phyloP scores from a whole-genome alignment of 2,888 invertebrate genomes.

The Tetranychus piercei region DNA sequence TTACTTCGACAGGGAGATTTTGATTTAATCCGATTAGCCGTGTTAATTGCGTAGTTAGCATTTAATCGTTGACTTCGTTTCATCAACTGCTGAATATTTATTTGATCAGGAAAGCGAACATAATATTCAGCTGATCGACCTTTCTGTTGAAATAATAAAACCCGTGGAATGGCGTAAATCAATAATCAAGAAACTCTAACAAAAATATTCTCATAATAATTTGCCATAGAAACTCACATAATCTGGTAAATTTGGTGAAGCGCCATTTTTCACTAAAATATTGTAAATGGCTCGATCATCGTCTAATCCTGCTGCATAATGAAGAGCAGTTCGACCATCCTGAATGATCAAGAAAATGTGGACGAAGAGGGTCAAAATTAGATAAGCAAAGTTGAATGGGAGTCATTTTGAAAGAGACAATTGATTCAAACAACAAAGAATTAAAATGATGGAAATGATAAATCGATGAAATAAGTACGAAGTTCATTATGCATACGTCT shows the following conservation, averaged over 20 bases:
- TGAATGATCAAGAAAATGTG: constrained; percentile 29
- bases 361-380: background rate
- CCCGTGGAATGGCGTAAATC: too few relatives aligned
- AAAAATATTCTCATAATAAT: background rate
- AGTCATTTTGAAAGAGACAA: too few relatives aligned
- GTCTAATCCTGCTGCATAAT: constrained; percentile 43
- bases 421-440: too few relatives aligned
- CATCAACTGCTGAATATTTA: constrained; percentile 29
- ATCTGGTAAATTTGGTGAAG: constrained; percentile 44
- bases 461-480: too few relatives aligned
- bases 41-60: constrained; percentile 27
- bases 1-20: constrained; percentile 26
- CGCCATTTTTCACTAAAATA: constrained; percentile 43
- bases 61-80: constrained; percentile 27
- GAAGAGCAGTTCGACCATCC: constrained; percentile 49
- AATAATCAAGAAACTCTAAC: background rate
- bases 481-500: too few relatives aligned
- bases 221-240: constrained; percentile 31
- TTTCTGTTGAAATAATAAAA: constrained; percentile 27
- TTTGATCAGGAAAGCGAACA: constrained; percentile 31
- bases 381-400: background rate
- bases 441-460: too few relatives aligned
- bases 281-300: constrained; percentile 44
- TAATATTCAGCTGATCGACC: constrained; percentile 34
- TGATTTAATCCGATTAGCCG: constrained; percentile 25